These are phyloP conservation scores for Melanophora roralis DNA, from an alignment of 2,888 invertebrate species.

Conservation along the genomic window DNA sequence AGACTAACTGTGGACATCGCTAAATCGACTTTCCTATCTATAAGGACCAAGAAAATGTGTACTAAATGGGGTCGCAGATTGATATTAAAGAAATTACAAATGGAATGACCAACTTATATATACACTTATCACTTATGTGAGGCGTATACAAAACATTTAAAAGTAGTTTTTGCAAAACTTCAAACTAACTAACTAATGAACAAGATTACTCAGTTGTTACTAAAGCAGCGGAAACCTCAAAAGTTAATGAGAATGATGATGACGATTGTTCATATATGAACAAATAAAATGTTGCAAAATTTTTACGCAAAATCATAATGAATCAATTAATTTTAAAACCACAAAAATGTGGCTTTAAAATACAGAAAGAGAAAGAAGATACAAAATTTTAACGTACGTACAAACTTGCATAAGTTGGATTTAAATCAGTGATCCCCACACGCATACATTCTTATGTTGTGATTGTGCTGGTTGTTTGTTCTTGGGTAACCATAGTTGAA, in stretches of 20 bases:
- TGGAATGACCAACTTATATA: no score
- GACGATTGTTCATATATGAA: background rate
- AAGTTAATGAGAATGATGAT: background rate
- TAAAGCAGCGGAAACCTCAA: background rate
- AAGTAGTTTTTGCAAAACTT: slow-evolving; percentile 6
- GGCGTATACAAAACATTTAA: background rate
- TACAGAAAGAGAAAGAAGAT: background rate
- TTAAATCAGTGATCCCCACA: no score
- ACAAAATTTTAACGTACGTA: background rate
- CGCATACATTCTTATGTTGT: no score
- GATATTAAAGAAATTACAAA: no score
- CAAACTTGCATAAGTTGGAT: background rate
- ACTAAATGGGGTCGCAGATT: no score
- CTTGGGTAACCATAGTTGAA: no score
- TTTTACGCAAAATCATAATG: slow-evolving; percentile 51
- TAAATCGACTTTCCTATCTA: no score
- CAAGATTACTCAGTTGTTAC: slow-evolving; percentile 5
- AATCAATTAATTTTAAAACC: slow-evolving; percentile 55
- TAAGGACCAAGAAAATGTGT: no score
- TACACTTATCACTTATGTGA: no score
- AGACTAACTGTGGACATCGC: no score
- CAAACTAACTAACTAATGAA: slow-evolving; percentile 15
- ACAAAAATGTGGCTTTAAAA: slow-evolving; percentile 38
- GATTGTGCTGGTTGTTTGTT: no score
- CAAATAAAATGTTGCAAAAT: slow-evolving; percentile 51